A percentile compares a stretch with the other conserved stretches of the same genome.
These are phyloP conservation scores for Anoplius nigerrimus DNA, from an alignment of 2,888 invertebrate genomes.

Conservation along the genomic window DNA sequence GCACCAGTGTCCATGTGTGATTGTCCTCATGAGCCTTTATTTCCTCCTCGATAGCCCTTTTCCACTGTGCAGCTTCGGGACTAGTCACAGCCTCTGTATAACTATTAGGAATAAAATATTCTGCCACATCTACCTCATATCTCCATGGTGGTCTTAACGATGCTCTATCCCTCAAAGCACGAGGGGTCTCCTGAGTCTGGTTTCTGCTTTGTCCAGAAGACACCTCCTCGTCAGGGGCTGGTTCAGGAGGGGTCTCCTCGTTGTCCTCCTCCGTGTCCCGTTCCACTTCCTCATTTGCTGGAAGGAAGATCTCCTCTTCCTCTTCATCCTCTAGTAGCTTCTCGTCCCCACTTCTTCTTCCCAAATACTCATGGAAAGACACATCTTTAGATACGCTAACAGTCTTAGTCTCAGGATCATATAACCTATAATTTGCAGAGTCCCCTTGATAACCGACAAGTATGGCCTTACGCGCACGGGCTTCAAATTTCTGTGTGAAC, in stretches of 20 bases:
- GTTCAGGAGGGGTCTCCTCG: no score
- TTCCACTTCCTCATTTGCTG: background rate
- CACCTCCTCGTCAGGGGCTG: no score
- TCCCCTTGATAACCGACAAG: conserved; percentile 13
- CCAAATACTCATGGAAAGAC: conserved; percentile 2
- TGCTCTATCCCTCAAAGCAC: background rate
- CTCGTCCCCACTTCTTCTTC: background rate
- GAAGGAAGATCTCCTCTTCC: background rate
- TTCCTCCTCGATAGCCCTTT: conserved; percentile 39
- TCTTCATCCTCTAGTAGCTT: background rate
- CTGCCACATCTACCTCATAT: conserved; percentile 21
- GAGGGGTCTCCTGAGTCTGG: background rate
- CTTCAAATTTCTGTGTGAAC: conserved; percentile 9
- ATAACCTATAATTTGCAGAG: conserved; percentile 8
- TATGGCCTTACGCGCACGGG: background rate
- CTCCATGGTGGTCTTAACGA: background rate
- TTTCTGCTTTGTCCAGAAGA: background rate
- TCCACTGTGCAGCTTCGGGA: conserved; percentile 32
- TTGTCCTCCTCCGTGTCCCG: no score
- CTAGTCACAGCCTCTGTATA: conserved; percentile 21
- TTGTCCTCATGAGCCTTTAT: conserved; percentile 35
- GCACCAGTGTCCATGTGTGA: conserved; percentile 34
- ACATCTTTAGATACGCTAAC: conserved; percentile 4
- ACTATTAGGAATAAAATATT: conserved; percentile 8
- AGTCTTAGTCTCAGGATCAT: background rate